These are phyloP conservation scores for Montipora foliosa DNA, from an alignment of 64 coral and sea anemone species.

Conservation along the genomic window DNA sequence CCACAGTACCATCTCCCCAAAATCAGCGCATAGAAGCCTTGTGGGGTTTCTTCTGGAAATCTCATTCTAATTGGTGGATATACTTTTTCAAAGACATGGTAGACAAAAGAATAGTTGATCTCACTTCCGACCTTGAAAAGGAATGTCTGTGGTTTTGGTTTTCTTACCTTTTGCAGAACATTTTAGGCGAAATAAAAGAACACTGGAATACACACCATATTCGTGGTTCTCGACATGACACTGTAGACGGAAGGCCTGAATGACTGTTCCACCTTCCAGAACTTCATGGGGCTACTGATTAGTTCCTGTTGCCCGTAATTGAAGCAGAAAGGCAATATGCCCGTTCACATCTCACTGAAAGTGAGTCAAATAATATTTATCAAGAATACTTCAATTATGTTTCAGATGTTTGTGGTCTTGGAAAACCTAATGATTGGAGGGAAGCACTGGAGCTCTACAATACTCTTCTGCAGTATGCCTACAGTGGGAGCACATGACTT, in stretches of 20 bases:
- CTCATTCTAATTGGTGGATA: too few species aligned
- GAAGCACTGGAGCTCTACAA: background rate
- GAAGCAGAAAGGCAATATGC: background rate
- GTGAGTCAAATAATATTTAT: background rate
- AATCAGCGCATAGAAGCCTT: too few species aligned
- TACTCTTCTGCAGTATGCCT: background rate
- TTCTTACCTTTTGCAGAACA: background rate
- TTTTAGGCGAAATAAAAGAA: background rate
- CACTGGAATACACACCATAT: conserved; percentile 5
- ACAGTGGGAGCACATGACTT: background rate
- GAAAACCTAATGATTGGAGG: background rate
- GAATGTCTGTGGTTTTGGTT: conserved; percentile 12
- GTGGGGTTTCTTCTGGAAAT: too few species aligned
- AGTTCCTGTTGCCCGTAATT: background rate
- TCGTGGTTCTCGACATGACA: background rate
- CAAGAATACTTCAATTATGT: background rate
- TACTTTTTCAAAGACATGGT: too few species aligned
- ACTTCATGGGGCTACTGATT: conserved; percentile 6
- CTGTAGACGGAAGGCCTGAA: background rate
- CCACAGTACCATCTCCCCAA: too few species aligned
- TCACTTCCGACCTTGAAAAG: background rate
- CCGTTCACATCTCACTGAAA: conserved; percentile 3
- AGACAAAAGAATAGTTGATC: background rate
- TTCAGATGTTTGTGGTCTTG: background rate
- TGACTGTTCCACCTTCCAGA: background rate